Evolutionary conservation across 2,888 invertebrate genomes (phyloP).

Genomic region (Cephus runcator): DNA sequence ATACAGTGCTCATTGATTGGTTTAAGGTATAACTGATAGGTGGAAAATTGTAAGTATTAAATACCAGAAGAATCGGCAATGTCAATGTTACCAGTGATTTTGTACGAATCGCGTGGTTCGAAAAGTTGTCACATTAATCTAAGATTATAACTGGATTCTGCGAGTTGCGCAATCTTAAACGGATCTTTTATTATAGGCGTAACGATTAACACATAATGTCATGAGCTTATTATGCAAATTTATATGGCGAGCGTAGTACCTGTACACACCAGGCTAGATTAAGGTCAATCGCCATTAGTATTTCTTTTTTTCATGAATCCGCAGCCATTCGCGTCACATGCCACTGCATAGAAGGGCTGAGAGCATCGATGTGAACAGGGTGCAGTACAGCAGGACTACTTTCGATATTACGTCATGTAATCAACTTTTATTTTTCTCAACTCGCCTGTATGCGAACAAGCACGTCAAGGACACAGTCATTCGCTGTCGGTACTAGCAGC

Average conservation of each 20-base stretch:
- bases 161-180: neutral
- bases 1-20: too few relatives aligned
- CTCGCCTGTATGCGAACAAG: neutral
- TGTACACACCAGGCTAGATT: neutral
- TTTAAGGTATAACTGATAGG: neutral
- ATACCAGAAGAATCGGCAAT: neutral
- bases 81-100: neutral
- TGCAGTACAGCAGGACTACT: slow-evolving; percentile 27
- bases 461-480: neutral
- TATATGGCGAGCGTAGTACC: neutral
- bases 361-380: neutral
- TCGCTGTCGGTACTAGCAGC: neutral
- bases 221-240: neutral
- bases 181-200: neutral
- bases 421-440: slow-evolving; percentile 24
- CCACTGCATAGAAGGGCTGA: neutral
- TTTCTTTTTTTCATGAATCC: neutral
- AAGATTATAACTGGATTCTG: neutral
- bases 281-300: neutral
- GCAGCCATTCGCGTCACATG: neutral
- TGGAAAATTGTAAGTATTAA: neutral
- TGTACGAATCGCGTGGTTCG: neutral
- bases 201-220: neutral
- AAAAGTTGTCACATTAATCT: neutral
- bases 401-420: slow-evolving; percentile 39